Conservation (phyloP, 2,888 invertebrate genomes). For the Limnephilus rhombicus region DNA sequence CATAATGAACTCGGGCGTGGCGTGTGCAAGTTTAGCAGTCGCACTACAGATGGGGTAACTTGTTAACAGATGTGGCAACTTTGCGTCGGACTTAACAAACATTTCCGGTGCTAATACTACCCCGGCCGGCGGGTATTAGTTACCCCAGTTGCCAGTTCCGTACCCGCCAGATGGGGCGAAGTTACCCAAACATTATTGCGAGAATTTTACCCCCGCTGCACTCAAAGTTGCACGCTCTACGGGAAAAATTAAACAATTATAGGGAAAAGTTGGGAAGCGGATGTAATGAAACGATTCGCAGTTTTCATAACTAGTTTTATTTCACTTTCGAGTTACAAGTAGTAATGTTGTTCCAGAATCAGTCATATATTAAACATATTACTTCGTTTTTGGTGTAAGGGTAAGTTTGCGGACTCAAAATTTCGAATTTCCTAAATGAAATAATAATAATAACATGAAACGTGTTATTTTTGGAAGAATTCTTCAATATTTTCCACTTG, state of each 20-base stretch:
- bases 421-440: no score
- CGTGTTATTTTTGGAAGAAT: no score
- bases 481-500: no score
- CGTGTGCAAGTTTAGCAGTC: background rate
- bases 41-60: background rate
- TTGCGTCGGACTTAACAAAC: slow-evolving; percentile 24
- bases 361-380: no score
- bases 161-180: background rate
- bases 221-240: slow-evolving; percentile 3
- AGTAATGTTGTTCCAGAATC: background rate
- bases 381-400: no score
- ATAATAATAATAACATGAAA: no score
- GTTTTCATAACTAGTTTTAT: background rate
- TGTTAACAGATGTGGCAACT: slow-evolving; percentile 39
- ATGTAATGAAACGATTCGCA: background rate
- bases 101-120: slow-evolving; percentile 26
- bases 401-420: no score
- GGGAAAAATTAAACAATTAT: background rate
- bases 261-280: background rate
- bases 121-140: background rate
- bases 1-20: background rate
- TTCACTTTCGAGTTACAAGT: background rate
- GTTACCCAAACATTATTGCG: background rate
- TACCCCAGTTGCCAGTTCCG: background rate
- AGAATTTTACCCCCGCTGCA: background rate